Evolutionary conservation across 2,888 invertebrate genomes (phyloP).

Genomic region (Rhagonycha lutea): DNA sequence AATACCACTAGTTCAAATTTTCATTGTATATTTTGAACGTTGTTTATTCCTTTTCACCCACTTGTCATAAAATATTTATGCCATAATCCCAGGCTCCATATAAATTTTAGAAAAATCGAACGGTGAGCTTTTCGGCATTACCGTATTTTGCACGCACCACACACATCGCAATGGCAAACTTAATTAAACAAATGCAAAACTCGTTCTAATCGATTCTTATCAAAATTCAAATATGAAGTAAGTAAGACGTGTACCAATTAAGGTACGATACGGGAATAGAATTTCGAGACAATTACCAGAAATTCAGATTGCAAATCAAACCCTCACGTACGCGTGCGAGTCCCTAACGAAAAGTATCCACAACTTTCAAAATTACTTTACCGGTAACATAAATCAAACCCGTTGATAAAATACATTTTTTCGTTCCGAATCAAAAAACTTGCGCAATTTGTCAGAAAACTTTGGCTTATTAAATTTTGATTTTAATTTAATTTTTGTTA

Average conservation of each 20-base stretch:
- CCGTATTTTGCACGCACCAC: background rate
- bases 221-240: background rate
- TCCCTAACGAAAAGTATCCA: constrained; percentile 1
- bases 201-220: background rate
- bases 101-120: background rate
- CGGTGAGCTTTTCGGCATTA: background rate
- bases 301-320: background rate
- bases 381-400: background rate
- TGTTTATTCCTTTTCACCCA: background rate
- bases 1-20: background rate
- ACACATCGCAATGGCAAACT: background rate
- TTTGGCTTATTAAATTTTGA: background rate
- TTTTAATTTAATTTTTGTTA: background rate
- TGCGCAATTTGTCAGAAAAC: background rate
- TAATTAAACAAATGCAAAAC: background rate
- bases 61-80: background rate
- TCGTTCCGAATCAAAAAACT: background rate
- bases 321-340: background rate
- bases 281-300: constrained; percentile 1
- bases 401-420: background rate
- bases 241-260: background rate
- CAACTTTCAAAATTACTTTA: constrained; percentile 2
- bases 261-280: background rate
- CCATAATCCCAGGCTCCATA: background rate
- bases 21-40: background rate